Evolutionary conservation across 2,888 invertebrate species (phyloP).

Genomic region (Leucoptera coffeella): DNA sequence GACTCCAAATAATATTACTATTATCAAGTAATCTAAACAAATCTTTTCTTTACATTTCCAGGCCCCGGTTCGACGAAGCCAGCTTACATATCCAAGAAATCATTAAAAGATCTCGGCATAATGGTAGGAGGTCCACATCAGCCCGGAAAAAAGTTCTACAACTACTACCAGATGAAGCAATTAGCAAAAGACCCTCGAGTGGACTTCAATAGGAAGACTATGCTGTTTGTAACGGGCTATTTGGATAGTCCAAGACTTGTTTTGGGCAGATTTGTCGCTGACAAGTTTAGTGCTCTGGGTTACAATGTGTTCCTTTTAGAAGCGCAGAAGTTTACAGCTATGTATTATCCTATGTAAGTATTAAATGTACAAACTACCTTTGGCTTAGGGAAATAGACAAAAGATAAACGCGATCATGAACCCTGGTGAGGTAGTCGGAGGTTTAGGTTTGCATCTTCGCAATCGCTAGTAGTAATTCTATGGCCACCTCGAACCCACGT

Average conservation of each 20-base stretch:
- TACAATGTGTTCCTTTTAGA: background rate
- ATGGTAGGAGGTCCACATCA: slow-evolving; percentile 2
- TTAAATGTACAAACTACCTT: too few species aligned
- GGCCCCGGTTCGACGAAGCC: slow-evolving; percentile 2
- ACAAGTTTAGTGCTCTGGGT: background rate
- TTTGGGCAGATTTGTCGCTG: background rate
- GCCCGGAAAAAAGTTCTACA: slow-evolving; percentile 3
- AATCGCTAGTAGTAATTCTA: too few species aligned
- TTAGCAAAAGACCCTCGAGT: slow-evolving; percentile 3
- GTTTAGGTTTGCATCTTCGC: too few species aligned
- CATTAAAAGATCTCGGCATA: slow-evolving; percentile 2
- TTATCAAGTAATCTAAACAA: too few species aligned
- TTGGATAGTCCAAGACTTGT: slow-evolving; percentile 1
- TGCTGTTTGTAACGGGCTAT: slow-evolving; percentile 4
- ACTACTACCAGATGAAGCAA: slow-evolving; percentile 3
- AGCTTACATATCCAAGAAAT: slow-evolving; percentile 1
- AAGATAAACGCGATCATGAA: too few species aligned
- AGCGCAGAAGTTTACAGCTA: background rate
- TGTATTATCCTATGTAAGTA: background rate
- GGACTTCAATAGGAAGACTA: slow-evolving; percentile 3
- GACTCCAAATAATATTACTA: too few species aligned
- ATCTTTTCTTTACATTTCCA: background rate
- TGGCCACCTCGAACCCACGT: too few species aligned
- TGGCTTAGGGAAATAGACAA: too few species aligned
- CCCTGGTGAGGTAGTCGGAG: background rate